These are phyloP conservation scores for Pachydiplax longipennis DNA, from an alignment of 2,888 invertebrate genomes.

Conservation along the genomic window DNA sequence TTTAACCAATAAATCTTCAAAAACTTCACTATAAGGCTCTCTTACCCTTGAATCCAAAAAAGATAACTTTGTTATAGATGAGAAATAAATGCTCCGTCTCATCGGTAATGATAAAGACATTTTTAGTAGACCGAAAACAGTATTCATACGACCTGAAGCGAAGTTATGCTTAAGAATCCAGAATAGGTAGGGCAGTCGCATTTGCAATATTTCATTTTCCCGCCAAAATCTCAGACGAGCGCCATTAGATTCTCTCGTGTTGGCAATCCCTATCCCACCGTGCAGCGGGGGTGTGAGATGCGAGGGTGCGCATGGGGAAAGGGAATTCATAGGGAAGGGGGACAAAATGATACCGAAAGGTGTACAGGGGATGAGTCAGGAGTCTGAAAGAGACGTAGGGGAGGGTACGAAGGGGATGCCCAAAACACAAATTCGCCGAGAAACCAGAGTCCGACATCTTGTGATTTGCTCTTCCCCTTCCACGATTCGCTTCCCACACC, in stretches of 20 bases:
- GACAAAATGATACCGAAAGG: neutral
- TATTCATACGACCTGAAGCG: too few relatives aligned
- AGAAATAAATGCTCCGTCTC: too few relatives aligned
- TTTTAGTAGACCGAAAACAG: too few relatives aligned
- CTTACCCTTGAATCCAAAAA: too few relatives aligned
- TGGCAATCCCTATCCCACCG: neutral
- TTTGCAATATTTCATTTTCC: neutral
- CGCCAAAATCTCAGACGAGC: neutral
- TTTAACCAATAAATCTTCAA: too few relatives aligned
- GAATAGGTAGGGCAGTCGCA: neutral
- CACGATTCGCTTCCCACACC: neutral
- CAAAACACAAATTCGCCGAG: neutral
- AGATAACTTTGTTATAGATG: too few relatives aligned
- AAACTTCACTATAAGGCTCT: too few relatives aligned
- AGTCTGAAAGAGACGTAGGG: neutral
- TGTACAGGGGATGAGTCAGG: neutral
- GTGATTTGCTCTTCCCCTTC: neutral
- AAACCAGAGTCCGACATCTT: neutral
- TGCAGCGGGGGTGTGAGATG: neutral
- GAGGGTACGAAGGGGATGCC: neutral
- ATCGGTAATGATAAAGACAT: too few relatives aligned
- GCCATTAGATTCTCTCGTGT: neutral
- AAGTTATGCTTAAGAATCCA: too few relatives aligned
- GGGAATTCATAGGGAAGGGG: neutral
- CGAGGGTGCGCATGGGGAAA: neutral